Evolutionary conservation across 2,113 vertebrate species (phyloP), one percentile per base, ranked within the genome.

Genomic region (Oenanthe oenanthe): DNA sequence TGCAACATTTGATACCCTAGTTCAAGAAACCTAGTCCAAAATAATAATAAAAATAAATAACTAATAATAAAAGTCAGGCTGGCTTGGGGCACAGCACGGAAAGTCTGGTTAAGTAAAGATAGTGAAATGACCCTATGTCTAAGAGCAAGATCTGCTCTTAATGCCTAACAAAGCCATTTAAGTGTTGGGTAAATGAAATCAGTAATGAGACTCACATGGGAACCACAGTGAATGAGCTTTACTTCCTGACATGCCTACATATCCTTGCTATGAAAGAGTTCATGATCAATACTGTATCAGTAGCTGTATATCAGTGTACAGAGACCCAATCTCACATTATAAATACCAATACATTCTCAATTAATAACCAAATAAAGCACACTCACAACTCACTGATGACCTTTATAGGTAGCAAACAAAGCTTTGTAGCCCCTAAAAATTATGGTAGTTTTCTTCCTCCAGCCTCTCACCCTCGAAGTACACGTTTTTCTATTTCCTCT

Each of bases 1-100:
- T 45, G 60, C 32, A 77, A 18, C 25, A 88, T 84, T 92, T 89
- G 83, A 91, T 93, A 89, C 22, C 42, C 25, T 57, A 78, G 56
- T 68, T 94, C 76, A 92, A 87, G 36, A 91, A 95, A 47, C 12
- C 10, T 43, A 51, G 16, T 38, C 32, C 7, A 61, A 40, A 92
- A 88, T 31, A 89, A 65, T 17, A 88, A 82, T 29, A 73, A n/a
- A 2, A 54, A 73, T 50, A 36, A 36, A 26, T 14, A 50, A 51
- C 50, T 12, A 82, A 65, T 42, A 53, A 43, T 13, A 58, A 17
- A 36, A 68, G 34, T 68, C 38, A 47, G 21, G 22, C 34, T 73
- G 47, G 7, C 13, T 81, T 81, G 36, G 13, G 16, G 66, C 19
- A 13, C 13, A 91, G 53, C 7, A 62, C 6, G 31, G 5, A 60